Evolutionary conservation across 1,140 invertebrate genomes (phyloP), one percentile per base, ranked within the genome.

Genomic region (Rhopalosiphum padi): DNA sequence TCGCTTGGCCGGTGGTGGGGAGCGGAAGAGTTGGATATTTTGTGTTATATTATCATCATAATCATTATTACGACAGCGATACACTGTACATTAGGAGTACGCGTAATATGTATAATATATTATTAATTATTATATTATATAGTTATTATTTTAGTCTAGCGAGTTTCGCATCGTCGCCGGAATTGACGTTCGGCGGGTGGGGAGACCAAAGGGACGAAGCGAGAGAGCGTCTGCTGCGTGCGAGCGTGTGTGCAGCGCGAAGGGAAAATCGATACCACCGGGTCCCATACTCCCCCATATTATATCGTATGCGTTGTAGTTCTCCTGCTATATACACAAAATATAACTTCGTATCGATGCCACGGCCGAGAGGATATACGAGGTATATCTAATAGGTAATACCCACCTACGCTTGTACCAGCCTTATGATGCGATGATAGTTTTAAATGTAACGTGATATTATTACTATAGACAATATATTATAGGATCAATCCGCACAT

Each of bases 191-290:
- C 83, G 41, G 0, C 83, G 22, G 48, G 48, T 18, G 4, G 60
- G 60, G 30, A 68, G 30, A 68, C 60, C 60, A 68, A 30, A 46
- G 60, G 60, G 60, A 77, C 60, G 30, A 77, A 1, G 15, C n/a
- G 60, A 77, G 30, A n/a, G 60, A 77, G 60, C 30, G 43, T 53
- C 48, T 90, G 89, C 22, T 37, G 37, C 35, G n/a, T 35, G 53
- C 1, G 37, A 37, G 89, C 8, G 35, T 90, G 87, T 53, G 88
- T 90, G 35, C 35, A 55, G n/a, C n/a, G 30, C 51, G n/a, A 88
- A 88, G 46, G n/a, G 88, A 90, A 90, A 55, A 55, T 90, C 88
- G 85, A 86, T 86, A 86, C 41, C 85, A 46, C 85, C 41, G 85
- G 85, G 85, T 86, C 9, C 85, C 25, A 43, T 46, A 41, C 9